phyloP scores from a whole-genome alignment of 2,888 invertebrate species.

The Callyntrura sp. region DNA sequence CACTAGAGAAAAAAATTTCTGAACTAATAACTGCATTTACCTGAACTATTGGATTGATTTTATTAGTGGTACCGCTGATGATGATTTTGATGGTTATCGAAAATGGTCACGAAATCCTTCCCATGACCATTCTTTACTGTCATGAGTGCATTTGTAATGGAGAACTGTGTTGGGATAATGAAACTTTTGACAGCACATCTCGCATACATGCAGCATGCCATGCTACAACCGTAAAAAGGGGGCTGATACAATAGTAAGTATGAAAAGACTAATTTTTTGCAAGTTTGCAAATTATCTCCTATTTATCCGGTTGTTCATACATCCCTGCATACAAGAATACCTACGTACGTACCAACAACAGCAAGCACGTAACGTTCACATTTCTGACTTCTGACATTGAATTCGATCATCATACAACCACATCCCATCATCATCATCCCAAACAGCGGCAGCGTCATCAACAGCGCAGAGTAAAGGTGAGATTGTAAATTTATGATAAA shows the following conservation, averaged over 20 bases:
- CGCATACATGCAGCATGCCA: too few species aligned
- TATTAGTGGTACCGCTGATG: conserved; percentile 26
- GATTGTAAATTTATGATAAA: conserved; percentile 27
- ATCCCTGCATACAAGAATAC: background rate
- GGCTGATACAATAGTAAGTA: background rate
- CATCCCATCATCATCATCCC: too few species aligned
- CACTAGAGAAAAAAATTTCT: background rate
- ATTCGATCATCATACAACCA: too few species aligned
- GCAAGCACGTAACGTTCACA: background rate
- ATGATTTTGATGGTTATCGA: conserved; percentile 13
- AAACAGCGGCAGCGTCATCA: too few species aligned
- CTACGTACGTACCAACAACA: background rate
- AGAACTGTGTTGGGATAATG: conserved; percentile 21
- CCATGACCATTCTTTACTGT: conserved; percentile 42
- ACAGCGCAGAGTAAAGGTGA: conserved; percentile 65
- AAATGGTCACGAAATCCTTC: conserved; percentile 50
- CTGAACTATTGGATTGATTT: conserved; percentile 23
- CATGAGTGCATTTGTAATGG: conserved; percentile 3
- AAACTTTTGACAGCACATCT: background rate
- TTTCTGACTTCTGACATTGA: background rate
- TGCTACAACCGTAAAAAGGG: conserved; percentile 45
- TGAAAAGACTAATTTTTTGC: conserved; percentile 30
- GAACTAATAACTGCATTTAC: conserved; percentile 15
- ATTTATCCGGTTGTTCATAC: background rate
- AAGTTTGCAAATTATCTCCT: conserved; percentile 64